Base-by-base conservation (phyloP, 1,140 invertebrate species). In the Bombus sibiricus region DNA sequence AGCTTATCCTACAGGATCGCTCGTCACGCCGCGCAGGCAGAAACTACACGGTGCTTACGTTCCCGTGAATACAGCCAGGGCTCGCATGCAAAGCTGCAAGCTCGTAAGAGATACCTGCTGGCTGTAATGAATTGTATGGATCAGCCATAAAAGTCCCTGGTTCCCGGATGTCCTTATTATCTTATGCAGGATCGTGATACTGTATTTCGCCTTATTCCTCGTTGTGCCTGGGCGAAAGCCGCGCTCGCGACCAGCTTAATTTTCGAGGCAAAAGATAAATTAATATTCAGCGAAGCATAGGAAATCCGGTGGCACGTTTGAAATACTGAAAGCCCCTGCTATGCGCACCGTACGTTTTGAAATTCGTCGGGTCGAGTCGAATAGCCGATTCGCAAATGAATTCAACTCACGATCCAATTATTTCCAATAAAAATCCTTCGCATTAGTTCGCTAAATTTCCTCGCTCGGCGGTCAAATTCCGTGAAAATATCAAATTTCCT, bases 91-190 rank as follows among this genome's bases (percentile, higher is more conserved):
- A 69, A 68, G 82, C 64, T 83, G 75, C 22, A 43, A n/a, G 43
- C 82, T 83, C 81, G 73, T 78, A 84, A 59, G 75, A 84, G 82
- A 84, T 84, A 84, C 75, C 75, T 71, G 82, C 64, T n/a, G 75
- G 82, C 25, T 79, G 47, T 79, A 84, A 84, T 79, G 82, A 84
- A 84, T 84, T 71, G 82, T 84, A 84, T 79, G 82, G 82, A 84
- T 84, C 75, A 71, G 75, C 66, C 76, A 28, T 84, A 84, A 84
- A 84, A 79, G 82, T 79, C 37, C 53, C 82, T 28, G 64, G 41
- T 10, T 43, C 64, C 82, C 37, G 74, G 74, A 83, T 71, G 82
- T 84, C 66, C 82, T 79, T 71, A 83, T 83, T 83, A 84, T 84
- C 82, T 41, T 71, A 47, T 71, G 53, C 66, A 62, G 82, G 66